phyloP scores from a whole-genome alignment of 2,113 vertebrate genomes.

The Halcyon senegalensis region DNA sequence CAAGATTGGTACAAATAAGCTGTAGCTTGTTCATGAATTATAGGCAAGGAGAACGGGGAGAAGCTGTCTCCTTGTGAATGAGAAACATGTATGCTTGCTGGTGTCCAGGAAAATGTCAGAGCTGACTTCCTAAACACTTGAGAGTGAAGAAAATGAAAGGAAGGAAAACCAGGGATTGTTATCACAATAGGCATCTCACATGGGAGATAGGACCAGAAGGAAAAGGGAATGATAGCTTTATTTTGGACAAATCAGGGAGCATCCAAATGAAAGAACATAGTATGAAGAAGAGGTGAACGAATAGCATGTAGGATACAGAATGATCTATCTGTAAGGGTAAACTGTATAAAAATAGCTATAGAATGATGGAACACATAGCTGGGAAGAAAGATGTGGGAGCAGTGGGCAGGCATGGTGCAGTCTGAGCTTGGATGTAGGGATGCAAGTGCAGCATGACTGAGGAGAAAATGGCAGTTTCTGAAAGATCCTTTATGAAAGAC shows the following conservation, averaged over 20 bases:
- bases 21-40: background rate
- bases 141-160: background rate
- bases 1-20: background rate
- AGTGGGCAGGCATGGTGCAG: background rate
- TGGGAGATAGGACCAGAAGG: background rate
- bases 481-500: background rate
- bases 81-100: background rate
- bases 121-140: background rate
- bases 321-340: background rate
- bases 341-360: background rate
- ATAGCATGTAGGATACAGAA: background rate
- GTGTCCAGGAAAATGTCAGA: background rate
- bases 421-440: background rate
- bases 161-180: background rate
- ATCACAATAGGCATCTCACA: background rate
- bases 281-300: background rate
- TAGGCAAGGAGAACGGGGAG: background rate
- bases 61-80: background rate
- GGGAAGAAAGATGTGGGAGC: background rate
- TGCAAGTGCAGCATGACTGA: background rate
- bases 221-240: background rate
- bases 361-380: background rate
- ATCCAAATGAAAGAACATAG: background rate
- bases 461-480: background rate
- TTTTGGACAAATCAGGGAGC: background rate